Evolutionary conservation across 2,888 invertebrate species (phyloP).

Genomic region (Petrolisthes cinctipes): DNA sequence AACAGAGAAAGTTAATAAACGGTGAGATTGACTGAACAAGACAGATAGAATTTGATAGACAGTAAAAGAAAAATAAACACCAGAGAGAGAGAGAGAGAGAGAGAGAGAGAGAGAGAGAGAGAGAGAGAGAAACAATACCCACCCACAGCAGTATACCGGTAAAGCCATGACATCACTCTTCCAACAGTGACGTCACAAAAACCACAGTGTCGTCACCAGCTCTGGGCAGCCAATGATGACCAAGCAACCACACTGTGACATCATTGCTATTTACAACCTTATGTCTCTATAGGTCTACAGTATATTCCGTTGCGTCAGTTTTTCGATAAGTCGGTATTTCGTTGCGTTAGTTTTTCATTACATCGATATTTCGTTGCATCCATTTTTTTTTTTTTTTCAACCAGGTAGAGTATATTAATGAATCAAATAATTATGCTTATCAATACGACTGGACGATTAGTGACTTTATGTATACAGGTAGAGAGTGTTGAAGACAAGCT

Average conservation of each 20-base stretch:
- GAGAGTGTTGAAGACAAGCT: too few relatives aligned
- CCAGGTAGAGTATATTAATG: too few relatives aligned
- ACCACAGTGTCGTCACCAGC: conserved; percentile 12
- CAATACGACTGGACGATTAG: too few relatives aligned
- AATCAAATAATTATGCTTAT: too few relatives aligned
- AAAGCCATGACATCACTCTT: conserved; percentile 13
- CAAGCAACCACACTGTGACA: neutral
- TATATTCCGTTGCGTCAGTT: too few relatives aligned
- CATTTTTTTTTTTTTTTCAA: too few relatives aligned
- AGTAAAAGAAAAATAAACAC: too few relatives aligned
- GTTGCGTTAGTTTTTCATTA: too few relatives aligned
- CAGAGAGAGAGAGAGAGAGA: conserved; percentile 16
- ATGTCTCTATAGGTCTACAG: too few relatives aligned
- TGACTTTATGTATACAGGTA: too few relatives aligned
- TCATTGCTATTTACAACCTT: neutral
- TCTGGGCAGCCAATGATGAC: neutral
- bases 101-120: conserved; percentile 11
- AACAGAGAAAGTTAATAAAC: neutral
- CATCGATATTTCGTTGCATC: too few relatives aligned
- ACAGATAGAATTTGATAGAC: neutral
- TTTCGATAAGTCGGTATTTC: too few relatives aligned
- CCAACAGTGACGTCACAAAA: conserved; percentile 14
- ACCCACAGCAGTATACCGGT: neutral
- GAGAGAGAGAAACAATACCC: neutral
- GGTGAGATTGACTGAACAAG: neutral